Base-by-base conservation (phyloP, 2,888 invertebrate species). In the Macrostomum cliftonense region DNA sequence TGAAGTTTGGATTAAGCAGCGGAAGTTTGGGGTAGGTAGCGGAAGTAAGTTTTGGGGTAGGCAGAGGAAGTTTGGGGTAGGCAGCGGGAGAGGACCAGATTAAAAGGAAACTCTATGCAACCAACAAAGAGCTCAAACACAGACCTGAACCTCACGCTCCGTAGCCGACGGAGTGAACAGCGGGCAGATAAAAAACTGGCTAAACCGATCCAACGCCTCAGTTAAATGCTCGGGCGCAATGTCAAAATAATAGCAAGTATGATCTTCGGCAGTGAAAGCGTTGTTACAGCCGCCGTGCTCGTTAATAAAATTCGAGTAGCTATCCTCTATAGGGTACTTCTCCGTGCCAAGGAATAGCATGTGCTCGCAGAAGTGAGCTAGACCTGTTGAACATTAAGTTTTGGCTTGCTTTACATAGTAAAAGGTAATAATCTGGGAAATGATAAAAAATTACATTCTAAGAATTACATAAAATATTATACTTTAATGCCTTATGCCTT, bases 331-430 rank as follows among this genome's bases (percentile, higher is more conserved):
- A 7, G 86, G 85, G 72, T 83, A 74, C 71, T 95, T 93, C 65
- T 83, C 75, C 0, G 93, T 95, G 5, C 97, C 97, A 56, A 95
- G 71, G 64, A 97, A 97, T 39, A 97, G 76, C 95, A 97, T 97
- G 71, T 97, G 95, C 67, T 97, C 95, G 69, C 91, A 89, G 70
- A 97, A 95, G 71, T 97, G 95, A 0, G 95, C 95, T 57, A 95
- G 67, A 0, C 95, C 95, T 28, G 28, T 4, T 28, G 28, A 28
- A 28, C 9, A 28, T 7, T 7, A 7, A 9, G 28, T 28, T 4
- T 28, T 9, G n/a, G n/a, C n/a, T n/a, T n/a, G n/a, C n/a, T n/a
- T n/a, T n/a, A n/a, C n/a, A n/a, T n/a, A n/a, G n/a, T n/a, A n/a
- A n/a, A n/a, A n/a, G n/a, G n/a, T n/a, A n/a, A 28, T 9, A n/a